phyloP scores from a whole-genome alignment of 2,888 invertebrate species.

The Vannuccia rotundouncinata region DNA sequence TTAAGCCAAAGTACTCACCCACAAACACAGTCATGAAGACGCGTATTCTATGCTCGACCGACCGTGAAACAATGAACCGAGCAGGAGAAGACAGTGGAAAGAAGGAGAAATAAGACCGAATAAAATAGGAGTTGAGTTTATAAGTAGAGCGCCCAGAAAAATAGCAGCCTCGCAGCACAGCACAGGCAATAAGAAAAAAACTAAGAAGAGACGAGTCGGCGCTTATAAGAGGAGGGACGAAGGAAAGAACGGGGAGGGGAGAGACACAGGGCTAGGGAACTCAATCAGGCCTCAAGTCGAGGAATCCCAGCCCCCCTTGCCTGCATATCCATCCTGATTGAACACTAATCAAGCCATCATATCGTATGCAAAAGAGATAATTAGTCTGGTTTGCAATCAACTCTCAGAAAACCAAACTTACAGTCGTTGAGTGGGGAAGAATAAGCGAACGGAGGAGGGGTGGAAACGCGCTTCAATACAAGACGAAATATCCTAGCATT shows the following conservation, averaged over 20 bases:
- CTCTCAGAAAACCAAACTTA: constrained; percentile 30
- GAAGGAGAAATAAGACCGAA: not conserved
- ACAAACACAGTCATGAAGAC: not conserved
- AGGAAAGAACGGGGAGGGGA: constrained; percentile 1
- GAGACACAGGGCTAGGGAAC: constrained; percentile 14
- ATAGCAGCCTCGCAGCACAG: not conserved
- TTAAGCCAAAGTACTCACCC: not conserved
- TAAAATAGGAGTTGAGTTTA: not conserved
- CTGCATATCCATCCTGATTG: constrained; percentile 25
- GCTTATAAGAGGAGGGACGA: constrained; percentile 7
- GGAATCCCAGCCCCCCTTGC: not conserved
- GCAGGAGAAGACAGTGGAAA: not conserved
- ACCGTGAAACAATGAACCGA: not conserved
- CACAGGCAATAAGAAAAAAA: constrained; percentile 25
- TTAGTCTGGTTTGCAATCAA: constrained; percentile 37
- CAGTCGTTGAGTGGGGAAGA: not conserved
- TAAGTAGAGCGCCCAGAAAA: not conserved
- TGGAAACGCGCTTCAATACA: constrained; percentile 14
- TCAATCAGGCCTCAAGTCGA: not conserved
- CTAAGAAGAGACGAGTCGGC: constrained; percentile 22
- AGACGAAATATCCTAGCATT: constrained; percentile 29
- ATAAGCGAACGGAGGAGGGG: not conserved
- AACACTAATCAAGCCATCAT: constrained; percentile 37
- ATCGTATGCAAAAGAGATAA: constrained; percentile 37
- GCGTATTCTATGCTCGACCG: not conserved